A percentile compares a stretch with the other conserved stretches of the same genome.
These are phyloP conservation scores for Mystacornis crossleyi DNA, from an alignment of 2,113 vertebrate species.

Conservation along the genomic window DNA sequence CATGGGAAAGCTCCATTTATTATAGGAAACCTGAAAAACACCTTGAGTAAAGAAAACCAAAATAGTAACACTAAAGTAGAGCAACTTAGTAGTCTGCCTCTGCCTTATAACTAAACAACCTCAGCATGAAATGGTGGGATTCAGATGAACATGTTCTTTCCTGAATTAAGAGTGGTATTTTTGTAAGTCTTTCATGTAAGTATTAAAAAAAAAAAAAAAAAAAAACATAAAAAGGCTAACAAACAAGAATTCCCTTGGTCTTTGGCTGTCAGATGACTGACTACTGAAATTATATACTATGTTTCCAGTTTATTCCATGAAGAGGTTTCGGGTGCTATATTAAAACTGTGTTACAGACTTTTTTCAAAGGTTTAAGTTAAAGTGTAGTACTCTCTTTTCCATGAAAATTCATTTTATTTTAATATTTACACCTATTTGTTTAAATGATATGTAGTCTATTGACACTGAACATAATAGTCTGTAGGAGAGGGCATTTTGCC, in stretches of 20 bases:
- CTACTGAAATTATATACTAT: not conserved
- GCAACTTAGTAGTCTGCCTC: not conserved
- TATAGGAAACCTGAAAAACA: constrained; percentile 50
- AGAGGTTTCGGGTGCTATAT: not conserved
- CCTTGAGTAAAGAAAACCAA: constrained; percentile 47
- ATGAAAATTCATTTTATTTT: not conserved
- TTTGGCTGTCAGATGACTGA: not conserved
- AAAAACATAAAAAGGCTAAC: fast-evolving
- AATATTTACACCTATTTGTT: not conserved
- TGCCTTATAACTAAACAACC: not conserved
- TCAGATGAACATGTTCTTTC: not conserved
- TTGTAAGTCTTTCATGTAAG: not conserved
- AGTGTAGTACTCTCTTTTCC: not conserved
- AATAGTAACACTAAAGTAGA: constrained; percentile 57
- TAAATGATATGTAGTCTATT: not conserved
- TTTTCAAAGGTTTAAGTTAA: not conserved
- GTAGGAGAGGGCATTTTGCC: not conserved
- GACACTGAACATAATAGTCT: not conserved
- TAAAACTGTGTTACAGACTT: not conserved
- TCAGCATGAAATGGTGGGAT: not conserved
- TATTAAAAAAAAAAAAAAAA: fast-evolving
- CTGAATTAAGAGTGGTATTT: not conserved
- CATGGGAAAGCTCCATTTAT: constrained; percentile 30
- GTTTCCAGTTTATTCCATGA: not conserved
- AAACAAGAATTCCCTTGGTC: not conserved